Evolutionary conservation across 30 jellyfish, hydroid and myxozoan genomes (phyloP).

Genomic region (Cassiopea xamachana): DNA sequence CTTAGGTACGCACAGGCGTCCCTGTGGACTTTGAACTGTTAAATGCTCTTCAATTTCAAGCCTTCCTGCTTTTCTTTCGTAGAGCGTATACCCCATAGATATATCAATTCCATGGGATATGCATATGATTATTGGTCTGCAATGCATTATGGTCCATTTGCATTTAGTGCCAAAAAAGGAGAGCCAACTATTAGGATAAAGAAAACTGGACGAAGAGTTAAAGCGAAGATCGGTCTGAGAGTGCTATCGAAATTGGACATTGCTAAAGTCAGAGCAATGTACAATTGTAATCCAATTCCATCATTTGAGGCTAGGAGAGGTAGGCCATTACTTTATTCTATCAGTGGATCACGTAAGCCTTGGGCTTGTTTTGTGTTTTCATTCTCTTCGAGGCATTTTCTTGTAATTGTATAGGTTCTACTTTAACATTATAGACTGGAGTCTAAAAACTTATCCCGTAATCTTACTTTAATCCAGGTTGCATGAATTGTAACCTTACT

Average conservation of each 20-base stretch:
- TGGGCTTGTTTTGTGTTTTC: too few relatives aligned
- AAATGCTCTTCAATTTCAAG: too few relatives aligned
- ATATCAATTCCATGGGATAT: constrained; percentile 84
- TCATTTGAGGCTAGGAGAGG: constrained; percentile 64
- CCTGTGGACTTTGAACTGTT: too few relatives aligned
- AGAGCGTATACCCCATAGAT: constrained; percentile 75
- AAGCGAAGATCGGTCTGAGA: constrained; percentile 82
- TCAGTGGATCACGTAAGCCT: too few relatives aligned
- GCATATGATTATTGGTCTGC: constrained; percentile 96
- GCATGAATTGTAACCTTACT: too few relatives aligned
- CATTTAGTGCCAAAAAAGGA: constrained; percentile 77
- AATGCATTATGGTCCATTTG: constrained; percentile 93
- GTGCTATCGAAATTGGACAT: constrained; percentile 85
- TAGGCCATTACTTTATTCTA: background rate
- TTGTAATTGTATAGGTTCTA: too few relatives aligned
- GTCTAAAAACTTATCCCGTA: too few relatives aligned
- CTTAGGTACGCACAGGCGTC: too few relatives aligned
- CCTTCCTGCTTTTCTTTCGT: background rate
- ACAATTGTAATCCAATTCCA: constrained; percentile 85
- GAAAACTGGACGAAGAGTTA: constrained; percentile 66
- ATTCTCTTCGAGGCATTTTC: too few relatives aligned
- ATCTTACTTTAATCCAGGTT: too few relatives aligned
- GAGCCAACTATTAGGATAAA: constrained; percentile 79
- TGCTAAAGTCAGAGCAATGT: constrained; percentile 96
- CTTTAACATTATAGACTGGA: too few relatives aligned